These are phyloP conservation scores for Nycticebus coucang DNA, from an alignment of 2,113 vertebrate genomes.

Conservation along the genomic window DNA sequence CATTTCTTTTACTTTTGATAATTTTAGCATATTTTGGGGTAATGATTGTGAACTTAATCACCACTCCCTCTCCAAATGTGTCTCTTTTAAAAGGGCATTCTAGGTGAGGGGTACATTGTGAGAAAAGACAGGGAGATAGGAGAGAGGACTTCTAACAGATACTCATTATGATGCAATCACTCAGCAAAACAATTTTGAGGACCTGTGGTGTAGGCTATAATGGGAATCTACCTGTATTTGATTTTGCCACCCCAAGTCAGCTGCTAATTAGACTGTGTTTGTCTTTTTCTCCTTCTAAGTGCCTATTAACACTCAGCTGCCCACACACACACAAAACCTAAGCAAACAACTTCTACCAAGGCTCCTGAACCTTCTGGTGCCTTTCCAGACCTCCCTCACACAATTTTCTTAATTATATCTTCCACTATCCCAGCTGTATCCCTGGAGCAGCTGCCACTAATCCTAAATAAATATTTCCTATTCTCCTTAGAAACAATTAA, in stretches of 20 bases:
- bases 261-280: conserved; percentile 71
- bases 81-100: conserved; percentile 33
- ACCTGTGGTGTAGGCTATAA: conserved; percentile 49
- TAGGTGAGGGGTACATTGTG: not conserved
- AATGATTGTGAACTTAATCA: not conserved
- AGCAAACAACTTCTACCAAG: conserved; percentile 66
- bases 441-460: conserved; percentile 81
- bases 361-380: conserved; percentile 69
- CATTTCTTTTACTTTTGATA: not conserved
- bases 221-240: conserved; percentile 66
- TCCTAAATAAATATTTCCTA: conserved; percentile 87
- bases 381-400: conserved; percentile 78
- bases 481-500: conserved; percentile 79
- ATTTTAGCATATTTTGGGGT: not conserved
- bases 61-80: not conserved
- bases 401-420: conserved; percentile 83
- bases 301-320: conserved; percentile 43
- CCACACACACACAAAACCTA: conserved; percentile 54
- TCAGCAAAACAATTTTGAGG: conserved; percentile 50
- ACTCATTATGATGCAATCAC: conserved; percentile 51
- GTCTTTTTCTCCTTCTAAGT: conserved; percentile 67
- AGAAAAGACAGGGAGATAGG: not conserved
- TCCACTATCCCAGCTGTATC: conserved; percentile 75
- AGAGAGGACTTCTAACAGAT: conserved; percentile 17
- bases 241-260: conserved; percentile 63